These are phyloP conservation scores for Coreius guichenoti DNA, from an alignment of 2,797 vertebrate genomes.

Conservation along the genomic window DNA sequence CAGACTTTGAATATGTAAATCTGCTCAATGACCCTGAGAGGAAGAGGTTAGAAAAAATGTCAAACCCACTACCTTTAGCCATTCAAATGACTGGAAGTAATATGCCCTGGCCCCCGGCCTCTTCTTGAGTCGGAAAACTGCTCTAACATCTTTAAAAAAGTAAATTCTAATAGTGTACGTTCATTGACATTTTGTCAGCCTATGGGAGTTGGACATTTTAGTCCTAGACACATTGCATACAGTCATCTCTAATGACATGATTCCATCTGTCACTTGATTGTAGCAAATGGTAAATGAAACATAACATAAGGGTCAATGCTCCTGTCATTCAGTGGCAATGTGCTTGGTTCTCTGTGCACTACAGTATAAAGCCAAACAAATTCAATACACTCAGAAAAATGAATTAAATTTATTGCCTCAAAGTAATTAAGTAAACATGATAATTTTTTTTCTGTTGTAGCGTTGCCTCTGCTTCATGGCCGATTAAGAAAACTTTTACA, in stretches of 20 bases:
- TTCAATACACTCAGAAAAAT: neutral
- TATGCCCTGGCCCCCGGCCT: neutral
- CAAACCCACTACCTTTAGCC: constrained; percentile 36
- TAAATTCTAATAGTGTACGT: constrained; percentile 38
- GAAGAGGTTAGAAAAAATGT: constrained; percentile 47
- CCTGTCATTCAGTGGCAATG: constrained; percentile 21
- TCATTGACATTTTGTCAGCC: constrained; percentile 57
- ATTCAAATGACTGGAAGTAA: constrained; percentile 52
- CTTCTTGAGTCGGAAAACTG: constrained; percentile 9
- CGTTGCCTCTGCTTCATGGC: neutral
- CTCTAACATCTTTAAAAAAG: constrained; percentile 41
- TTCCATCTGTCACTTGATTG: constrained; percentile 41
- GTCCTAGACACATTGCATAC: constrained; percentile 42
- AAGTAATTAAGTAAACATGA: neutral
- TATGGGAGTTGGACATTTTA: constrained; percentile 42
- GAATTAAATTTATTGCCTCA: neutral
- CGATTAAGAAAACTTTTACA: too few species aligned
- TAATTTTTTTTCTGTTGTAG: neutral
- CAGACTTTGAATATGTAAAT: constrained; percentile 47
- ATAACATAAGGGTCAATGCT: constrained; percentile 44
- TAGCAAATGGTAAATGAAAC: constrained; percentile 47
- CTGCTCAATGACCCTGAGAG: constrained; percentile 29
- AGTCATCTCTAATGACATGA: constrained; percentile 43
- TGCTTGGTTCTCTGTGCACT: neutral
- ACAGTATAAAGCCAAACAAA: constrained; percentile 11